Evolutionary conservation across 2,888 invertebrate genomes (phyloP), one percentile per base, ranked within the genome.

Genomic region (Meloe dianella): DNA sequence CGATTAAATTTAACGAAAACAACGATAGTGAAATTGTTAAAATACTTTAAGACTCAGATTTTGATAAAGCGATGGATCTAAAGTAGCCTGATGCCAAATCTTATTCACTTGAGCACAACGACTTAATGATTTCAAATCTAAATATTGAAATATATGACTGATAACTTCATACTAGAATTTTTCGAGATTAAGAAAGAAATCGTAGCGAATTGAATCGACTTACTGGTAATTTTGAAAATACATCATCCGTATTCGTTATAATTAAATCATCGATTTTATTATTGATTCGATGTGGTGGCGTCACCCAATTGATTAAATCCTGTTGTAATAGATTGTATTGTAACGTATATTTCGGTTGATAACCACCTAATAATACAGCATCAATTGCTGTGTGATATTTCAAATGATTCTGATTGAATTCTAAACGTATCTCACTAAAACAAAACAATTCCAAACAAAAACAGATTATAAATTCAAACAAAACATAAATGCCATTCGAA

Each of bases 351-450:
- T 70, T 72, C 20, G 82, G 79, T 70, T 76, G 74, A 65, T 76
- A 80, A 0, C 96, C 96, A 73, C 90, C 89, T 38, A 96, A 84
- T 70, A 92, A 83, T 1, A 97, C 90, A 17, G 94, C 95, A 85
- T 97, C 96, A 61, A 97, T 84, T 79, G 95, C 93, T 14, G 94
- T 93, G 80, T 96, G 96, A 82, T 96, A 96, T 54, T 92, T 90
- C 61, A 95, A 85, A 63, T 89, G 85, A 67, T 88, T 89, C 80
- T 95, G 95, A 82, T 95, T 93, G 78, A 97, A 93, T 83, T 97
- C 97, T 71, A 97, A 84, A 73, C 95, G 88, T 71, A 96, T 84
- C 67, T 91, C 87, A 79, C 94, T 94, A 79, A 70, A 85, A 74
- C 66, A 58, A 72, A 61, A 12, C 60, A 72, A 71, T 71, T 24